Evolutionary conservation across 1,140 invertebrate genomes (phyloP).

Genomic region (Adelges cooleyi): DNA sequence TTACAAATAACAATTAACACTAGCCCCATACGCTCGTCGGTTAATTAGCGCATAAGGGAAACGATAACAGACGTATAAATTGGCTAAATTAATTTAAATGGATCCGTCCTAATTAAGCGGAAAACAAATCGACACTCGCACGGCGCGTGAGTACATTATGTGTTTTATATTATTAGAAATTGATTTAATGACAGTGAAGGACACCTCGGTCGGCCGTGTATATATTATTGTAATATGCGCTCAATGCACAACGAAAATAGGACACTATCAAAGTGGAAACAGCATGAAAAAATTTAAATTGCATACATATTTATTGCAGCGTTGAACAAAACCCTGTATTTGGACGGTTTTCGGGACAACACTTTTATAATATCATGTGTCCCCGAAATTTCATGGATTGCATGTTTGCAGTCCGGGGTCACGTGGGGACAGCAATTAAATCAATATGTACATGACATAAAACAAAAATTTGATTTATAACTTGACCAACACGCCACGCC

Average conservation of each 20-base stretch:
- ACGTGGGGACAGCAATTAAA: too few relatives aligned
- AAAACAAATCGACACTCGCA: constrained; percentile 17
- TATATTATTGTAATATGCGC: not conserved
- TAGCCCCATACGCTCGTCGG: constrained; percentile 4
- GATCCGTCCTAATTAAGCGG: constrained; percentile 24
- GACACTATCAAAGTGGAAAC: too few relatives aligned
- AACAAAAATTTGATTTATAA: too few relatives aligned
- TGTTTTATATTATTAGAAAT: constrained; percentile 18
- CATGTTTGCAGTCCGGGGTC: too few relatives aligned
- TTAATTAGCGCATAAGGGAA: constrained; percentile 20
- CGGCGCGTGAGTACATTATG: not conserved
- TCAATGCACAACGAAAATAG: too few relatives aligned
- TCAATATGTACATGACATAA: too few relatives aligned
- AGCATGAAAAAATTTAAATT: too few relatives aligned
- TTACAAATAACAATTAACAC: constrained; percentile 20
- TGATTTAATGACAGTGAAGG: constrained; percentile 11
- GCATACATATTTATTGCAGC: not conserved
- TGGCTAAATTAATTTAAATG: constrained; percentile 29
- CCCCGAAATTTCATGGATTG: too few relatives aligned
- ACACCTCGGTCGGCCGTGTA: not conserved
- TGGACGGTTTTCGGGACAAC: too few relatives aligned
- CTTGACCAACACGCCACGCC: too few relatives aligned
- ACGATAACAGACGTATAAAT: constrained; percentile 21
- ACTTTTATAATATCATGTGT: too few relatives aligned
- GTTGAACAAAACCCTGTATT: not conserved